These are phyloP conservation scores for Pelochelys cantorii DNA, from an alignment of 2,797 vertebrate genomes.

Conservation along the genomic window DNA sequence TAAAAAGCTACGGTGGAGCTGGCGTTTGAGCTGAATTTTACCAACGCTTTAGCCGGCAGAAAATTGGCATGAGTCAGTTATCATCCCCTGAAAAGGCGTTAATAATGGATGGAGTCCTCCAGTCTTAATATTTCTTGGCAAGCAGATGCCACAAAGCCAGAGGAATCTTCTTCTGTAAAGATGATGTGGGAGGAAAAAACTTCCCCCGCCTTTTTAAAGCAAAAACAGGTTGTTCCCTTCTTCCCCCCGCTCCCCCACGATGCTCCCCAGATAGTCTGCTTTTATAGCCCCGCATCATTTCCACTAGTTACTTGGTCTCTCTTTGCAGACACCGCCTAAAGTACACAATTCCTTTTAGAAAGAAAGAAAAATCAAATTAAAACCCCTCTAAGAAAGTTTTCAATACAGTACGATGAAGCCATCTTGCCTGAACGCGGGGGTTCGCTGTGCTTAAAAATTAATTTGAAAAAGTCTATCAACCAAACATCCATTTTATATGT, in stretches of 20 bases:
- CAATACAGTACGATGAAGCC: not conserved
- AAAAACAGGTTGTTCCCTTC: not conserved
- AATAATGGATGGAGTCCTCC: not conserved
- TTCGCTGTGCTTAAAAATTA: constrained; percentile 39
- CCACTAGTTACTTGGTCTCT: constrained; percentile 16
- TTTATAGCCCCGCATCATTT: not conserved
- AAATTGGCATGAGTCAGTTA: not conserved
- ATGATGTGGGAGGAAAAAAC: not conserved
- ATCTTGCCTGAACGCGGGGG: not conserved
- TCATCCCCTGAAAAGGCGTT: not conserved
- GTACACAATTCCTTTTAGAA: constrained; percentile 34
- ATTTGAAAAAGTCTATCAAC: not conserved
- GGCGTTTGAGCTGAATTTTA: not conserved
- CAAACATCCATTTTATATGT: not conserved
- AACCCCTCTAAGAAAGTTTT: not conserved
- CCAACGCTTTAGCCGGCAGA: not conserved
- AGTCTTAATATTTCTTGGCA: not conserved
- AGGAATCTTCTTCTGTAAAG: not conserved
- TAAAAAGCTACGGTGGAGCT: not conserved
- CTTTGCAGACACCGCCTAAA: constrained; percentile 36
- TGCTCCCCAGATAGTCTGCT: not conserved
- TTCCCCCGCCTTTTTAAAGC: not conserved
- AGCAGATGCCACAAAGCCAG: not conserved
- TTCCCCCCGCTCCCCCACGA: not conserved
- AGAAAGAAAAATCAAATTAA: not conserved